These are phyloP conservation scores for Asbolus verrucosus DNA, from an alignment of 1,140 invertebrate genomes.

Conservation along the genomic window DNA sequence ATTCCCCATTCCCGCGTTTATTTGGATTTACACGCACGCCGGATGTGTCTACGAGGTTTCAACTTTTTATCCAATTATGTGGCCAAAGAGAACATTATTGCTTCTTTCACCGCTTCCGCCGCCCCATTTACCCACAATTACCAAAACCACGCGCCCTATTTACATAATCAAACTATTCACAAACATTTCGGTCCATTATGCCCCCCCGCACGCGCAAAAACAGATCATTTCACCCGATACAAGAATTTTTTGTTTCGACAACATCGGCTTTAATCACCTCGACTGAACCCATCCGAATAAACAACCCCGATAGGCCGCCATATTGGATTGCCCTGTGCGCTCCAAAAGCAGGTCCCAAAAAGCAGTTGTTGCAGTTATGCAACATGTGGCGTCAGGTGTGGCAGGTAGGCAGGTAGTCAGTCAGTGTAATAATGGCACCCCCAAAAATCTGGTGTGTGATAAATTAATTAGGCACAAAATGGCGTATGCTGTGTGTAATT, in stretches of 20 bases:
- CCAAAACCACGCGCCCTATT: constrained; percentile 20
- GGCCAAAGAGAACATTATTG: constrained; percentile 25
- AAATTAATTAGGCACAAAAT: constrained; percentile 16
- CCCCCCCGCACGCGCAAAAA: constrained; percentile 10
- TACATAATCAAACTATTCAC: constrained; percentile 32
- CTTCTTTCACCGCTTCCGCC: constrained; percentile 22
- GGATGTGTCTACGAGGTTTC: constrained; percentile 33
- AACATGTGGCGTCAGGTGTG: no score
- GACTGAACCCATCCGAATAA: not conserved
- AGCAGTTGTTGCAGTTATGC: no score
- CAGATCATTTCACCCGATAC: constrained; percentile 23
- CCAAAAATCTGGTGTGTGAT: not conserved
- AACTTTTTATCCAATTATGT: constrained; percentile 34
- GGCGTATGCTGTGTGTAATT: constrained; percentile 21
- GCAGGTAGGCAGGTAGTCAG: no score
- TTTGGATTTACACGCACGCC: constrained; percentile 40
- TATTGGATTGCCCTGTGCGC: no score
- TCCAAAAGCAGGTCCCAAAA: no score
- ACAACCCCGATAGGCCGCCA: constrained; percentile 6
- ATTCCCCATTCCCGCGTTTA: constrained; percentile 41
- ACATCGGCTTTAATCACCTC: constrained; percentile 20
- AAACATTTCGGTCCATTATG: constrained; percentile 7
- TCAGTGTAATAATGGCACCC: no score
- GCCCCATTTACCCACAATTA: constrained; percentile 29
- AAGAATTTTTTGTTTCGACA: no score